phyloP scores from a whole-genome alignment of 2,888 invertebrate species.

The Lordiphosa fenestrarum region DNA sequence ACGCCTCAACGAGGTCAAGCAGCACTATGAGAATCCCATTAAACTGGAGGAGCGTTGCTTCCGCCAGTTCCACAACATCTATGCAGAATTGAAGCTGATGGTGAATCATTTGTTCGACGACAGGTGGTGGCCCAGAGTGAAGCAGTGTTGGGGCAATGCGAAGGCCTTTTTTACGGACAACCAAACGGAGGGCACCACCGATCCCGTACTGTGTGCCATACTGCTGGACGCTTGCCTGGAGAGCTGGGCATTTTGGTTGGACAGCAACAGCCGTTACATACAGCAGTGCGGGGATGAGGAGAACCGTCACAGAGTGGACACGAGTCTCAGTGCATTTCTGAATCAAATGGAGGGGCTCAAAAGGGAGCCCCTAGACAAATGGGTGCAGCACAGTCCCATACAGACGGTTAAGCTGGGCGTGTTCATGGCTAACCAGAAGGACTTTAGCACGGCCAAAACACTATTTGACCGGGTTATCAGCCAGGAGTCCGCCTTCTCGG shows the following conservation, averaged over 20 bases:
- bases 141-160: not conserved
- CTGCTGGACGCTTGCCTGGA: slow-evolving; percentile 2
- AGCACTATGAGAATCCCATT: slow-evolving; percentile 1
- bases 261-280: not conserved
- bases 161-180: not conserved
- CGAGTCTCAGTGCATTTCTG: not conserved
- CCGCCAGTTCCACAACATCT: not conserved
- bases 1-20: slow-evolving; percentile 1
- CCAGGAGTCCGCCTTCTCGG: not conserved
- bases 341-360: not conserved
- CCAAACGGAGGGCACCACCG: not conserved
- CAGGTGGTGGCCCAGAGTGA: not conserved
- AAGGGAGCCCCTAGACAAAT: not conserved
- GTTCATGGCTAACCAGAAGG: not conserved
- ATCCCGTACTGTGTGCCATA: not conserved
- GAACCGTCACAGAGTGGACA: not conserved
- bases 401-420: slow-evolving; percentile 4
- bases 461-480: slow-evolving; percentile 1
- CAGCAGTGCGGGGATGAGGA: not conserved
- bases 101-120: too few relatives aligned
- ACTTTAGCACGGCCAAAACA: not conserved
- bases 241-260: slow-evolving; percentile 8
- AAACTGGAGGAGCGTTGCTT: not conserved
- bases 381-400: not conserved
- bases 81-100: not conserved